Evolutionary conservation across 2,113 vertebrate species (phyloP).

Genomic region (Turnix velox): DNA sequence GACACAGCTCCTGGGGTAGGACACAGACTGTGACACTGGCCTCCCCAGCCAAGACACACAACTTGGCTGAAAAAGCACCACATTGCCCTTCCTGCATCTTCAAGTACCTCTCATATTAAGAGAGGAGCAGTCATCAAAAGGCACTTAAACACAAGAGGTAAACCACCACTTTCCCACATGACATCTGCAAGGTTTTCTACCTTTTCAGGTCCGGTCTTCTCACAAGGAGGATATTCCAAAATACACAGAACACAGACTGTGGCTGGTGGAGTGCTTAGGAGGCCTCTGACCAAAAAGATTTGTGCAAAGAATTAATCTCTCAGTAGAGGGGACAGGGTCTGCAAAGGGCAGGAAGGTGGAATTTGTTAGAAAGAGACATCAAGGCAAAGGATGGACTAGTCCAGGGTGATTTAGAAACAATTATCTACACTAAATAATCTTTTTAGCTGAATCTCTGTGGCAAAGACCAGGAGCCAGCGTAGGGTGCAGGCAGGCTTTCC

Average conservation of each 20-base stretch:
- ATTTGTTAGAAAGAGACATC: background rate
- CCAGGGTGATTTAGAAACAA: background rate
- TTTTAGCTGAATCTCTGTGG: background rate
- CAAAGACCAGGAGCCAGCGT: background rate
- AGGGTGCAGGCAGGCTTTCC: constrained; percentile 41
- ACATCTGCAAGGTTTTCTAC: background rate
- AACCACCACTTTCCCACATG: background rate
- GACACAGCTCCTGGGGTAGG: background rate
- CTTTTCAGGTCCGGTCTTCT: background rate
- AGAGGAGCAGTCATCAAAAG: background rate
- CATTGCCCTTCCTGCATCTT: background rate
- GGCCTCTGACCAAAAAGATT: background rate
- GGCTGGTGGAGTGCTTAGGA: background rate
- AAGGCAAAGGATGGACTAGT: background rate
- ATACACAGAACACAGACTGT: background rate
- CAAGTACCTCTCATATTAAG: background rate
- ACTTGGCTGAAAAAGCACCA: background rate
- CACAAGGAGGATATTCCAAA: background rate
- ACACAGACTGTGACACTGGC: background rate
- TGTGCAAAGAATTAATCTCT: background rate
- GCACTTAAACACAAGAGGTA: background rate
- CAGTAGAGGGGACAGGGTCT: background rate
- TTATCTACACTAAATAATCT: background rate
- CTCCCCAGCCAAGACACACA: background rate
- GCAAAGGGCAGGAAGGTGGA: background rate